phyloP scores from a whole-genome alignment of 2,113 vertebrate species.

The Proteles cristata region DNA sequence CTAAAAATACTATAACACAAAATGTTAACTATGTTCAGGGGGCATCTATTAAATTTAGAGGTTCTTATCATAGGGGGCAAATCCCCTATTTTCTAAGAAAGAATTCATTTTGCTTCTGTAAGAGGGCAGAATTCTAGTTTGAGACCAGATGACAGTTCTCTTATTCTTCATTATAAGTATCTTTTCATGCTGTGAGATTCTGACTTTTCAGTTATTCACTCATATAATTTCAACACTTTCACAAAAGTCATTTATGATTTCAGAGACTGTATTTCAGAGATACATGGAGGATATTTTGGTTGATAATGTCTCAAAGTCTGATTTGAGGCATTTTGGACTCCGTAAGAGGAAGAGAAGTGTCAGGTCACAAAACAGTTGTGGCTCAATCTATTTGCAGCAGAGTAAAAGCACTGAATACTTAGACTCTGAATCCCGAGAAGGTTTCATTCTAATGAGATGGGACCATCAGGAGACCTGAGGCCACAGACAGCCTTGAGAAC shows the following conservation, averaged over 20 bases:
- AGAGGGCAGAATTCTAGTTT: background rate
- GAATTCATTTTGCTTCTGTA: background rate
- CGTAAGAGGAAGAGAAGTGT: background rate
- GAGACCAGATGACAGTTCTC: background rate
- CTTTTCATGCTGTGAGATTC: background rate
- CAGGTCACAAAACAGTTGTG: background rate
- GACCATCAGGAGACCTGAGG: background rate
- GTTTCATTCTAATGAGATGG: background rate
- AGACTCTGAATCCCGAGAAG: background rate
- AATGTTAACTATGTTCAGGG: background rate
- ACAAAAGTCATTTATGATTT: background rate
- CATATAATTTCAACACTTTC: background rate
- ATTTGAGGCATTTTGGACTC: background rate
- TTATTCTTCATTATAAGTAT: background rate
- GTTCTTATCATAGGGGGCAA: background rate
- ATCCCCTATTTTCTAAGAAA: slow-evolving; percentile 1
- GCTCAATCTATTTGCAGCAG: background rate
- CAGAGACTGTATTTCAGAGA: background rate
- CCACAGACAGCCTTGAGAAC: background rate
- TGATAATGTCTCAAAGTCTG: background rate
- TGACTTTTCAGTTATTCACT: background rate
- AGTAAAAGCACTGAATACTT: background rate
- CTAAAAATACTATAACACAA: slow-evolving; percentile 6
- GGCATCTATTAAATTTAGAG: slow-evolving; percentile 6
- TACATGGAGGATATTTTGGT: background rate